Base-by-base conservation (phyloP, 2,888 invertebrate species). In the Cephus runcator region DNA sequence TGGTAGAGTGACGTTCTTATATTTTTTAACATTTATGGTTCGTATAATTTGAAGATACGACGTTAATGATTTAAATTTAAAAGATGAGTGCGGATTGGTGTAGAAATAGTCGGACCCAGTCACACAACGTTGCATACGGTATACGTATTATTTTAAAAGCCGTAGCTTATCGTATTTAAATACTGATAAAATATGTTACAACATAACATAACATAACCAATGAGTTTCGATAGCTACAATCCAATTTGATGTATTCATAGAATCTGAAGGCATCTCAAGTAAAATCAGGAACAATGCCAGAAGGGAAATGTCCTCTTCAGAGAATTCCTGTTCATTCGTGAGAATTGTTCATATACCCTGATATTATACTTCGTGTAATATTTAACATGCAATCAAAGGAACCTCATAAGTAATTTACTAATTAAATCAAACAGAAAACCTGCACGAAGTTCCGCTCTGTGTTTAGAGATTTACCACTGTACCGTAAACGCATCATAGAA, bases 391-490 rank as follows among this genome's bases (percentile, higher is more conserved):
- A 15, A 15, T 33, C 11, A 30, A 71, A 71, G 23, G 4, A 30
- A 30, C 2, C 11, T 11, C 23, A 30, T 15, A 71, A 71, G 31
- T 71, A 71, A 75, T 76, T 69, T 79, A 76, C 34, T 77, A 76
- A 56, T 56, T 56, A 56, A 56, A 56, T 23, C 9, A 2, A 79
- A 9, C 77, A 87, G 87, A 82, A 83, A 83, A 79, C 84, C 71
- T 81, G 81, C 30, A 84, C 86, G 33, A 84, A 84, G 11, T 94
- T 93, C 89, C 89, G 90, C 3, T 92, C 93, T 0, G 94, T 94
- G 94, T 95, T 94, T 84, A 94, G 94, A 0, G 94, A 94, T 76
- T 83, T 93, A 0, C 91, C 92, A 11, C 90, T 92, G 73, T 91
- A 91, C 75, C 93, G 94, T 0, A 89, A 93, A 11, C 88, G 93